A percentile compares a stretch with the other conserved stretches of the same genome.
Conservation (phyloP, 2,113 vertebrate genomes). For the Cynocephalus volans region DNA sequence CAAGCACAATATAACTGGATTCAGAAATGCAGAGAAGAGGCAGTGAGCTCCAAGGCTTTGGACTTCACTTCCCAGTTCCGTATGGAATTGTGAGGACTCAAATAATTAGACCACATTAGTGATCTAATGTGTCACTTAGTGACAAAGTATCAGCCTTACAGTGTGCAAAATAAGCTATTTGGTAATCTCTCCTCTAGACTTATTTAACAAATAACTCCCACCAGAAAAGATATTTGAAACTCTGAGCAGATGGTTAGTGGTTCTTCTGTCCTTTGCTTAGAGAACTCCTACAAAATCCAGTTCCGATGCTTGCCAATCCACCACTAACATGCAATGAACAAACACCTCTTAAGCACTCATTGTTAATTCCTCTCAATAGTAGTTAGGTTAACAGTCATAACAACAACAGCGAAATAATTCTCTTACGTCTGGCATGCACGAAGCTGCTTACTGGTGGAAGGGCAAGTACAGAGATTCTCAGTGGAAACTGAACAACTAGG, state of each 20-base stretch:
- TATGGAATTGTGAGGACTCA: not conserved
- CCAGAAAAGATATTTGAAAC: slow-evolving; percentile 13
- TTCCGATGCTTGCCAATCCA: not conserved
- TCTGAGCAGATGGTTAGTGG: not conserved
- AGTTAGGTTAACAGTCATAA: slow-evolving; percentile 40
- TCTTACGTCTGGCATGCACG: not conserved
- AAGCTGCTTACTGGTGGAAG: not conserved
- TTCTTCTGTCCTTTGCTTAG: not conserved
- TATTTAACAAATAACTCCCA: not conserved
- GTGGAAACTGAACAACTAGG: not conserved
- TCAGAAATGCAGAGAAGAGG: not conserved
- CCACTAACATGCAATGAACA: not conserved
- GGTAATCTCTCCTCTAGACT: not conserved
- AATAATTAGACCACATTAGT: fast-evolving
- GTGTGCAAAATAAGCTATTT: not conserved
- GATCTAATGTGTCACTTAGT: not conserved
- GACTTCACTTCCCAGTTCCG: not conserved
- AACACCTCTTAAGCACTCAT: not conserved
- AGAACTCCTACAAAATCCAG: slow-evolving; percentile 62
- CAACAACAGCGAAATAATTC: slow-evolving; percentile 20
- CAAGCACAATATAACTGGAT: not conserved
- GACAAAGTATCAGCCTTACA: not conserved
- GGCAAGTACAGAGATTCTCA: not conserved
- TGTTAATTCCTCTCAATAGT: slow-evolving; percentile 55
- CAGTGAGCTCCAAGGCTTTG: not conserved